Percentiles rank a stretch among this genome's conserved stretches.
Conservation (phyloP, 2,888 invertebrate genomes). For the Graphium colonna region DNA sequence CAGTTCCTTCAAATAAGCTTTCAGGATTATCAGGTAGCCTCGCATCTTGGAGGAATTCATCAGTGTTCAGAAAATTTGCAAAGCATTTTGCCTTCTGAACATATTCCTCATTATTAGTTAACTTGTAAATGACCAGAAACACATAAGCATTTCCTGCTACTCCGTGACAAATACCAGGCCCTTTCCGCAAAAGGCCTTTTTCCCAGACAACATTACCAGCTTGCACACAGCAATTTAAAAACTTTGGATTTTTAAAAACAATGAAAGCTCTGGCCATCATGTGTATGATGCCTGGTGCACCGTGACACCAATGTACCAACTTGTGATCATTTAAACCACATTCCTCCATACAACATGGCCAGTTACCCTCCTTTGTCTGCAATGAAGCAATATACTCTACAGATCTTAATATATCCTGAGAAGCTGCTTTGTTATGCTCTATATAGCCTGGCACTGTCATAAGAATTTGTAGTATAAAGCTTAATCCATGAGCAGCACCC, state of each 20-base stretch:
- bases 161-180: constrained; percentile 95
- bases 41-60: constrained; percentile 83
- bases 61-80: constrained; percentile 85
- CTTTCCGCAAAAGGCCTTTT: constrained; percentile 90
- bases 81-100: constrained; percentile 87
- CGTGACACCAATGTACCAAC: constrained; percentile 95
- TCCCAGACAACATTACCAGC: constrained; percentile 90
- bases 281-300: constrained; percentile 90
- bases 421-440: constrained; percentile 71
- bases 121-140: constrained; percentile 86
- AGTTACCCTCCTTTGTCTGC: constrained; percentile 87
- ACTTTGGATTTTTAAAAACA: constrained; percentile 86
- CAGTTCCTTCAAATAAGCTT: constrained; percentile 92
- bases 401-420: constrained; percentile 80
- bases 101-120: constrained; percentile 86
- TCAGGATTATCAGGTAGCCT: constrained; percentile 90
- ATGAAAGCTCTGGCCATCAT: constrained; percentile 90
- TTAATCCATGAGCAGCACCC: constrained; percentile 82
- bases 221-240: constrained; percentile 82
- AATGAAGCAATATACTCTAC: constrained; percentile 84
- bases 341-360: constrained; percentile 88
- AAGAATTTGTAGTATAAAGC: constrained; percentile 80
- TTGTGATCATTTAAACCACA: constrained; percentile 81
- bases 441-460: constrained; percentile 75
- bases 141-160: constrained; percentile 91